Evolutionary conservation across 2,113 vertebrate species (phyloP).

Genomic region (Ascaphus truei): DNA sequence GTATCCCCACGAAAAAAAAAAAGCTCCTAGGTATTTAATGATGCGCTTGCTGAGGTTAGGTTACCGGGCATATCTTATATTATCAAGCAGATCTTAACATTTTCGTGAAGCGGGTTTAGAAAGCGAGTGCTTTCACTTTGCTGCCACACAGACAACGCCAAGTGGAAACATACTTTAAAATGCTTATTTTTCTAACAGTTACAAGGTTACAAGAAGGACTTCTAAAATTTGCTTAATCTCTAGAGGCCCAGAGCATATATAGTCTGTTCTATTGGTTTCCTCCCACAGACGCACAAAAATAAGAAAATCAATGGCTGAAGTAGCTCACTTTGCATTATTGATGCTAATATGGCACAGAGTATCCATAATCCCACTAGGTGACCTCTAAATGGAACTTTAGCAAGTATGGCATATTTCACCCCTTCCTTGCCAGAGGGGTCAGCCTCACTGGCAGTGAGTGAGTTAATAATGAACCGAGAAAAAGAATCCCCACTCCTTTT

Average conservation of each 20-base stretch:
- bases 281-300: slow-evolving; percentile 27
- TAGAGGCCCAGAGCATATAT: slow-evolving; percentile 10
- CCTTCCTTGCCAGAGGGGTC: not conserved
- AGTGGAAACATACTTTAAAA: not conserved
- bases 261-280: slow-evolving; percentile 32
- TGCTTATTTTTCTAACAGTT: slow-evolving; percentile 30
- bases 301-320: slow-evolving; percentile 46
- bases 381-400: slow-evolving; percentile 44
- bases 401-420: slow-evolving; percentile 10
- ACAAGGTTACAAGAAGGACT: slow-evolving; percentile 39
- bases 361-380: slow-evolving; percentile 51
- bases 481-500: not conserved
- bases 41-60: too few species aligned
- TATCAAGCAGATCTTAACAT: too few species aligned
- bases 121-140: too few species aligned
- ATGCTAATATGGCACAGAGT: slow-evolving; percentile 48
- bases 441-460: not conserved
- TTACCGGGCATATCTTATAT: too few species aligned
- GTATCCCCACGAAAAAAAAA: too few species aligned
- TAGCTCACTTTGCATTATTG: slow-evolving; percentile 47
- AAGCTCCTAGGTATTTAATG: too few species aligned
- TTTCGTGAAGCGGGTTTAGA: too few species aligned
- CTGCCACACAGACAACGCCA: too few species aligned
- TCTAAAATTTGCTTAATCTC: slow-evolving; percentile 7
- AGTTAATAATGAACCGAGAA: not conserved